phyloP scores from a whole-genome alignment of 2,888 invertebrate species.

The Neoscelio sp. region DNA sequence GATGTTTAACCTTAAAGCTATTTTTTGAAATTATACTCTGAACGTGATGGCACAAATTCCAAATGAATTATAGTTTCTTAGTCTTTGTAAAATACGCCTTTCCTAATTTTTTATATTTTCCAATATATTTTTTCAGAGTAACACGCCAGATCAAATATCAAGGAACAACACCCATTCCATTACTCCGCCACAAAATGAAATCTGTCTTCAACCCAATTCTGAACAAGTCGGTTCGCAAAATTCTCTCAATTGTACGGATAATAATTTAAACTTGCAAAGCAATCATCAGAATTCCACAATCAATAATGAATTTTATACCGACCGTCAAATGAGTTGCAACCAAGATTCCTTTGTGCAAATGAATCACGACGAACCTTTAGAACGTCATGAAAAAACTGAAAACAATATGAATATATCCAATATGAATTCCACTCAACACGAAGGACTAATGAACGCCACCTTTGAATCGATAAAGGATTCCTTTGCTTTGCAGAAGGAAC shows the following conservation, averaged over 20 bases:
- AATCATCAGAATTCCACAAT: constrained; percentile 23
- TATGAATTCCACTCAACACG: constrained; percentile 20
- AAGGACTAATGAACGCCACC: constrained; percentile 3
- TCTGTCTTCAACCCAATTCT: constrained; percentile 7
- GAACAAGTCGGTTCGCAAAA: constrained; percentile 10
- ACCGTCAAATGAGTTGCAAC: constrained; percentile 8
- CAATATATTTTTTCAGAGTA: constrained; percentile 3
- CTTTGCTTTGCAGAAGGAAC: constrained; percentile 75
- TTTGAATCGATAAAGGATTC: constrained; percentile 65
- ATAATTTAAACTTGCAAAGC: constrained; percentile 2
- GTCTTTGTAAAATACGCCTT: too few species aligned
- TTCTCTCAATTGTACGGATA: neutral
- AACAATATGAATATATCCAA: constrained; percentile 7
- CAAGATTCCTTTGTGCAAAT: constrained; percentile 22
- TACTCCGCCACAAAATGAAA: constrained; percentile 1
- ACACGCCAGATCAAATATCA: neutral
- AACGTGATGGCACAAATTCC: too few species aligned
- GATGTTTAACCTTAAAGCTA: too few species aligned
- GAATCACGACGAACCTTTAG: neutral
- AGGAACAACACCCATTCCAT: neutral
- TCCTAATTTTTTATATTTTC: neutral
- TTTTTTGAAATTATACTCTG: too few species aligned
- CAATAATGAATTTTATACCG: constrained; percentile 11
- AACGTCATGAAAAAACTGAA: constrained; percentile 24
- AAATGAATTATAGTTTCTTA: too few species aligned